These are phyloP conservation scores for Cryptocheilus praepositus DNA, from an alignment of 2,888 invertebrate genomes.

Conservation along the genomic window DNA sequence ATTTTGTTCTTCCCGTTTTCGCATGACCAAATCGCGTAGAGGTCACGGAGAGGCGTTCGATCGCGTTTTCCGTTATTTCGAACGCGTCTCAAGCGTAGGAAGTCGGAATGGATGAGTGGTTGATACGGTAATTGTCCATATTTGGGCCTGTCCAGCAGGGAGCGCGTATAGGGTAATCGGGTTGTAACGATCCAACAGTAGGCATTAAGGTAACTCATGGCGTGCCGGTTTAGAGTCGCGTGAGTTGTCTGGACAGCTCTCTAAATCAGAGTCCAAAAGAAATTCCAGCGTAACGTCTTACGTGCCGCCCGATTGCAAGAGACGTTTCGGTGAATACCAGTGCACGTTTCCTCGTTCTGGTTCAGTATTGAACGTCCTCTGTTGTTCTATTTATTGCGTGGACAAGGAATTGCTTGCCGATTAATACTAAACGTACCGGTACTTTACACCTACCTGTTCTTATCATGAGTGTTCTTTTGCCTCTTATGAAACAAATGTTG, in stretches of 20 bases:
- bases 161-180: conserved; percentile 17
- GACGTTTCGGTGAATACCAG: too few relatives aligned
- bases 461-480: too few relatives aligned
- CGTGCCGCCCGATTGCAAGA: too few relatives aligned
- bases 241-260: background rate
- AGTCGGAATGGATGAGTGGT: conserved; percentile 1
- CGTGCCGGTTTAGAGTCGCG: background rate
- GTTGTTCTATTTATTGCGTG: background rate
- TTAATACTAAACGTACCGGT: too few relatives aligned
- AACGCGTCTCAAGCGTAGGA: conserved; percentile 18
- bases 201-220: conserved; percentile 3
- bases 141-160: conserved; percentile 4
- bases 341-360: background rate
- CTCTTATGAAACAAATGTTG: too few relatives aligned
- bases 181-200: conserved; percentile 13
- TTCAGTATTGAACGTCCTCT: background rate
- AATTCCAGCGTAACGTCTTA: background rate
- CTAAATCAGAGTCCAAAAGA: conserved; percentile 2
- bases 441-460: too few relatives aligned
- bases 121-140: conserved; percentile 1
- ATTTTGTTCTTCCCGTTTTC: conserved; percentile 18
- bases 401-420: background rate
- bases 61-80: conserved; percentile 24
- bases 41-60: conserved; percentile 2
- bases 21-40: conserved; percentile 8